Base-by-base conservation (phyloP, 1,140 invertebrate genomes). In the Zaprionus ornatus region DNA sequence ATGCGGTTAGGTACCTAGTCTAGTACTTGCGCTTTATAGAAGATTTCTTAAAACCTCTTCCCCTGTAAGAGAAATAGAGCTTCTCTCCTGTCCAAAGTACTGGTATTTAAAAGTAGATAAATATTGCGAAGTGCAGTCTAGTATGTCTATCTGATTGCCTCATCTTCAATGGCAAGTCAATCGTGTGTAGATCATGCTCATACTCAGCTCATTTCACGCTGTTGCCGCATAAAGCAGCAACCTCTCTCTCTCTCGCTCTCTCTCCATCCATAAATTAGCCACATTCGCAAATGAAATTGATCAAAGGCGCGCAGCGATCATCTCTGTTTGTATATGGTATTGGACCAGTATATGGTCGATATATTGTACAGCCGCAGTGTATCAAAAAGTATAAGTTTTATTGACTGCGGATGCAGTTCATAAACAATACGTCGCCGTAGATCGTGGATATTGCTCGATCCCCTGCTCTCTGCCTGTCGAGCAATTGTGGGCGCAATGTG, bases 361-460 rank as follows among this genome's bases (percentile, higher is more conserved):
- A 35, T 29, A 27, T 54, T 72, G 50, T 50, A 60, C 27, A 50
- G 13, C n/a, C 50, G 2, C 72, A 77, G 77, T 84, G 84, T 88
- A 88, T 88, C 84, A 84, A 81, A 88, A 88, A 73, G 85, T 90
- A 88, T 90, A 84, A 81, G 77, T 88, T 88, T 88, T 88, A 88
- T 88, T 88, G 84, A 88, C 84, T 88, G 85, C 84, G 84, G 84
- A 88, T 88, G 84, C 84, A 88, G 84, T 88, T 81, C 81, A 88
- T 88, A 88, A 88, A 88, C 84, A 88, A 90, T 88, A 56, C 65
- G 40, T 55, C 74, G 64, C 62, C 68, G 25, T 78, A 67, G 70
- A 50, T 50, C 10, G 45, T 50, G 19, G 45, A 50, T 54, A 27
- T 48, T 60, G 57, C 62, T 62, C 59, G 37, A 45, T 52, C 23